Conservation (phyloP, 2,888 invertebrate genomes). For the Euzetes globulus region DNA sequence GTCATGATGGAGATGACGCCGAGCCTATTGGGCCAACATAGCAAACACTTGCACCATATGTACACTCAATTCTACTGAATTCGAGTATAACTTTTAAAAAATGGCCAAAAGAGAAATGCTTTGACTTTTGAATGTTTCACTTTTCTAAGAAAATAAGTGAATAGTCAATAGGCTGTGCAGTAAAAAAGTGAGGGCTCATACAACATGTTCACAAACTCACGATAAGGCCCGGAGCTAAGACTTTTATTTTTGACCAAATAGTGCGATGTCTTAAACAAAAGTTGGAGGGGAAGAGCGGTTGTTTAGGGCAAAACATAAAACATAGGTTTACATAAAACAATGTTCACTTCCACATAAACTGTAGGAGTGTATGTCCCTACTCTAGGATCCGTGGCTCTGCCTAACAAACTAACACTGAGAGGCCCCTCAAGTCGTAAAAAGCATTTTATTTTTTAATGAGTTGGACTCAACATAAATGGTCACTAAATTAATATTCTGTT, state of each 20-base stretch:
- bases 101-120: neutral
- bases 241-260: constrained; percentile 25
- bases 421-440: neutral
- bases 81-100: neutral
- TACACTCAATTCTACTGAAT: neutral
- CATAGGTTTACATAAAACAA: constrained; percentile 27
- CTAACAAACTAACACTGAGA: neutral
- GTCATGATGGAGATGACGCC: neutral
- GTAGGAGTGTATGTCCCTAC: constrained; percentile 1
- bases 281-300: constrained; percentile 5
- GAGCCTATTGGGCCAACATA: neutral
- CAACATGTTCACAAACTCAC: constrained; percentile 22
- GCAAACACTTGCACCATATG: neutral
- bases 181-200: constrained; percentile 2
- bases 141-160: constrained; percentile 12
- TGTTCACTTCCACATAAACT: constrained; percentile 19
- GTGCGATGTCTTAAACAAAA: constrained; percentile 19
- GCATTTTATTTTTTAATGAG: constrained; percentile 18
- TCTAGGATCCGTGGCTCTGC: neutral
- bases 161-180: neutral
- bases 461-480: constrained; percentile 17
- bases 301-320: constrained; percentile 8
- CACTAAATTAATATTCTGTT: constrained; percentile 17
- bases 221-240: constrained; percentile 10
- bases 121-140: constrained; percentile 2